These are phyloP conservation scores for Nycticorax nycticorax DNA, from an alignment of 2,113 vertebrate genomes.

Conservation along the genomic window DNA sequence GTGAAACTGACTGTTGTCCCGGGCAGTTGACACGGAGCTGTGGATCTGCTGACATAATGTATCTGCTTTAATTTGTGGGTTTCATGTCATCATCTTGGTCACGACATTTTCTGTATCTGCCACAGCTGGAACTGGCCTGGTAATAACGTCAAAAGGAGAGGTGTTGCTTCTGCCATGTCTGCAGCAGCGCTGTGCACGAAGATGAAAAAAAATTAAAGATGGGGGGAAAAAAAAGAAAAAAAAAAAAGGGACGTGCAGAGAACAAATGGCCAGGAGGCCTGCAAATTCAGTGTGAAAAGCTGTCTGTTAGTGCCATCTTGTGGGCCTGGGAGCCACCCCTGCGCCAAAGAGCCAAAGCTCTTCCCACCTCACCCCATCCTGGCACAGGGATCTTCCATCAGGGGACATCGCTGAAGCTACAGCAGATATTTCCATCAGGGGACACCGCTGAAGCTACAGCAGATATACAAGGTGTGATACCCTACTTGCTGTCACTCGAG, in stretches of 20 bases:
- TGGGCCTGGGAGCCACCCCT: neutral
- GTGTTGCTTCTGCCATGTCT: neutral
- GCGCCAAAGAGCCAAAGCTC: neutral
- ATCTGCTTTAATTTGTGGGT: neutral
- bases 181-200: neutral
- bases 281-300: neutral
- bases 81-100: accelerated
- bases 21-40: too few relatives aligned
- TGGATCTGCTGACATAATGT: neutral
- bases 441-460: neutral
- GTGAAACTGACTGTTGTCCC: neutral
- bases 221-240: too few relatives aligned
- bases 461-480: neutral
- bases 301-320: slow-evolving; percentile 52
- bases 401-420: neutral
- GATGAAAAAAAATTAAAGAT: neutral
- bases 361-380: neutral
- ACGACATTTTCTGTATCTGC: neutral
- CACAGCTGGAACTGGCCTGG: neutral
- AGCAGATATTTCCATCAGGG: neutral
- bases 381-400: neutral
- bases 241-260: accelerated
- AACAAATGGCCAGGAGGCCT: neutral
- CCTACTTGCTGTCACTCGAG: neutral
- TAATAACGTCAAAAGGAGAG: neutral